These are phyloP conservation scores for Agriotes lineatus DNA, from an alignment of 2,888 invertebrate species.

Conservation along the genomic window DNA sequence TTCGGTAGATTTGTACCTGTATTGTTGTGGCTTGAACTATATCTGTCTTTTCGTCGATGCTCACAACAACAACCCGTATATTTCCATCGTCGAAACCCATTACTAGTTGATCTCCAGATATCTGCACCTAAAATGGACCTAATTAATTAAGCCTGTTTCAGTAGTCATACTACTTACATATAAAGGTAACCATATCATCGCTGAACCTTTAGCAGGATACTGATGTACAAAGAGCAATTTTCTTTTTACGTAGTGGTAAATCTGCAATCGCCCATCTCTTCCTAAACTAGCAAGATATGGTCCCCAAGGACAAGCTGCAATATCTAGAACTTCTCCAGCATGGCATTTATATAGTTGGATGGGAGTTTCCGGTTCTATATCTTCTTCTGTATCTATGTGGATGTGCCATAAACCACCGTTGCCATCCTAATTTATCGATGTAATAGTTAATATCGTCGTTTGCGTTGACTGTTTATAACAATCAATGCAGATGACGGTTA, in stretches of 20 bases:
- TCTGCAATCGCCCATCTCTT: slow-evolving; percentile 77
- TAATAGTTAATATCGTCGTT: no score
- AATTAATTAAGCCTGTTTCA: not conserved
- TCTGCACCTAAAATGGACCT: slow-evolving; percentile 69
- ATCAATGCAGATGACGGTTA: no score
- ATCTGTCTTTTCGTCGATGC: no score
- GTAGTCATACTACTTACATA: slow-evolving; percentile 68
- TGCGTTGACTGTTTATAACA: no score
- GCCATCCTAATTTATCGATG: slow-evolving; percentile 74
- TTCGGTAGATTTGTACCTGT: no score
- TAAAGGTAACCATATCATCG: slow-evolving; percentile 80
- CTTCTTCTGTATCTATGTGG: slow-evolving; percentile 72
- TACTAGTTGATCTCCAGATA: slow-evolving; percentile 75
- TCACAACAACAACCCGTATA: slow-evolving; percentile 68
- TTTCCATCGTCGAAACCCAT: slow-evolving; percentile 81
- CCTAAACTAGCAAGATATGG: slow-evolving; percentile 81
- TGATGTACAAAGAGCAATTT: slow-evolving; percentile 72
- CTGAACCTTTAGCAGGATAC: slow-evolving; percentile 71
- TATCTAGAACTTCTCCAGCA: slow-evolving; percentile 79
- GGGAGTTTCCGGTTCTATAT: slow-evolving; percentile 63
- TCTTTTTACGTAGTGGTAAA: slow-evolving; percentile 77
- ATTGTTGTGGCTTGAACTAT: no score
- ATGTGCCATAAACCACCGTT: slow-evolving; percentile 86
- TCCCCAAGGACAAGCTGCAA: slow-evolving; percentile 77
- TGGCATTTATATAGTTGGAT: slow-evolving; percentile 75